These are phyloP conservation scores for Myrmecobius fasciatus DNA, from an alignment of 2,113 vertebrate genomes.

Conservation along the genomic window DNA sequence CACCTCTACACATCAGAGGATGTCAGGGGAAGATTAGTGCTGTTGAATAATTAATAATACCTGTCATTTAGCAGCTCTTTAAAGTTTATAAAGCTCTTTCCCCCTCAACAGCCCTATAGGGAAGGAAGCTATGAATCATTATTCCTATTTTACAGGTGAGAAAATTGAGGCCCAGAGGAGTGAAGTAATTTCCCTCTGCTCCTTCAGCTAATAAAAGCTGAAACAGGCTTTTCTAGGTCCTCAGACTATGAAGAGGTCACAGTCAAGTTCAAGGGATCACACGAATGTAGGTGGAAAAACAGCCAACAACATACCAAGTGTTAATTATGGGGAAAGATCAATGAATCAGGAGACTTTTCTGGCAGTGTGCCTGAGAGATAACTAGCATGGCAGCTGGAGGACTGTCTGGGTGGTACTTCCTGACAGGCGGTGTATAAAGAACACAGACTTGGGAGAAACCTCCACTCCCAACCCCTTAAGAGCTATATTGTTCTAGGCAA, in stretches of 20 bases:
- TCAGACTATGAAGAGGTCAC: background rate
- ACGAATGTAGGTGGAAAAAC: background rate
- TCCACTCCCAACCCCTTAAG: background rate
- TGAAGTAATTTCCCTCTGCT: background rate
- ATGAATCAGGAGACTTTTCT: background rate
- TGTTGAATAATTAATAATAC: background rate
- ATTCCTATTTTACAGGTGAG: background rate
- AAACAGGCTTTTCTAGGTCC: background rate
- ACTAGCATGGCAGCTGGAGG: background rate
- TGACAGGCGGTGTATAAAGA: background rate
- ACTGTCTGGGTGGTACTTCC: background rate
- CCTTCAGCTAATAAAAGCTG: background rate
- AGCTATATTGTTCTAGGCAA: background rate
- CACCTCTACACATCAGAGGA: background rate
- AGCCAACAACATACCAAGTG: background rate
- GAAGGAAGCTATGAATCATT: background rate
- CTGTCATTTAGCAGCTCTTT: background rate
- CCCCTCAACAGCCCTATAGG: background rate
- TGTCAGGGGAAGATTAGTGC: background rate
- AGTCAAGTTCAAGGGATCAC: background rate
- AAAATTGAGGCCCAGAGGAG: background rate
- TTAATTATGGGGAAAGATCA: background rate
- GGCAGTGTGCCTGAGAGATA: background rate
- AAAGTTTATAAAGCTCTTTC: background rate
- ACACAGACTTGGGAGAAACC: background rate